phyloP scores from a whole-genome alignment of 2,113 vertebrate species.

The Cololabis saira region DNA sequence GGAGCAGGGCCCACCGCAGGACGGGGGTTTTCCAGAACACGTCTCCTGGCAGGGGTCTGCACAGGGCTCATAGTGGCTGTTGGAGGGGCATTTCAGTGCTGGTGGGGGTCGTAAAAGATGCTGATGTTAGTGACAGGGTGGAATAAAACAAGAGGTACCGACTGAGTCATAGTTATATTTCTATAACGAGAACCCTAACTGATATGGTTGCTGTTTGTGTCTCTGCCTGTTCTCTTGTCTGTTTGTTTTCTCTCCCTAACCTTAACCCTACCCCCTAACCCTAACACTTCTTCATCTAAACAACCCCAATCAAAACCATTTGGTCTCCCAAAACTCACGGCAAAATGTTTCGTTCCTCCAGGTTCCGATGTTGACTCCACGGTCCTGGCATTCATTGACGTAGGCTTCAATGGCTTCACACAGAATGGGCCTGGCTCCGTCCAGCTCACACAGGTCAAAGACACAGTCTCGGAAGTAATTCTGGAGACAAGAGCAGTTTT shows the following conservation, averaged over 20 bases:
- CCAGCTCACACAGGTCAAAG: constrained; percentile 82
- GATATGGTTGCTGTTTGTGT: too few relatives aligned
- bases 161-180: too few relatives aligned
- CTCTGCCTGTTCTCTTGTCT: too few relatives aligned
- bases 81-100: constrained; percentile 74
- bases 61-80: constrained; percentile 81
- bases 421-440: constrained; percentile 69
- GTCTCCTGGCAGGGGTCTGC: constrained; percentile 71
- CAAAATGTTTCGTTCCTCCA: constrained; percentile 84
- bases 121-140: too few relatives aligned
- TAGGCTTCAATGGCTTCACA: constrained; percentile 83
- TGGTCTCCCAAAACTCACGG: constrained; percentile 57
- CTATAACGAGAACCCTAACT: too few relatives aligned
- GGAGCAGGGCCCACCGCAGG: constrained; percentile 74
- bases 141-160: too few relatives aligned
- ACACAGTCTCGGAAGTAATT: constrained; percentile 78
- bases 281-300: not conserved
- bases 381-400: constrained; percentile 81
- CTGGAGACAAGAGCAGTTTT: constrained; percentile 37
- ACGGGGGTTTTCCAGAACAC: constrained; percentile 53
- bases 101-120: not conserved
- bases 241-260: too few relatives aligned
- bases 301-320: not conserved
- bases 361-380: constrained; percentile 76
- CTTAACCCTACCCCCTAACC: too few relatives aligned